A percentile compares a stretch with the other conserved stretches of the same genome.
Evolutionary conservation across 1,140 invertebrate species (phyloP).

Genomic region (Ceratitis capitata): DNA sequence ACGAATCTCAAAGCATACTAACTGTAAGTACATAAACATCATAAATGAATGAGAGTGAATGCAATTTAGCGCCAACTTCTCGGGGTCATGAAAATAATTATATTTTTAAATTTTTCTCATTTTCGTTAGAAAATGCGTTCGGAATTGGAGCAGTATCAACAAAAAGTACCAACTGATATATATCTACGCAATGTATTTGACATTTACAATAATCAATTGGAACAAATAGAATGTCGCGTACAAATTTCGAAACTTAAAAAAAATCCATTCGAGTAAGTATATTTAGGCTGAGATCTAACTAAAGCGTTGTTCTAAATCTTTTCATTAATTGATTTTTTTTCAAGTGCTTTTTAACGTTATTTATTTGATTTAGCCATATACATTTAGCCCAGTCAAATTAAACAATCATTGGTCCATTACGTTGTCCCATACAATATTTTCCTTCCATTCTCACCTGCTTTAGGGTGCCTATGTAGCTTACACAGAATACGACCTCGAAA

Average conservation of each 20-base stretch:
- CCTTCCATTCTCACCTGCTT: too few species aligned
- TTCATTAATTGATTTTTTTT: neutral
- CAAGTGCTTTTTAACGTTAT: neutral
- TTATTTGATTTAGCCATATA: too few species aligned
- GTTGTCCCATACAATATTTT: too few species aligned
- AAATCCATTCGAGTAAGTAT: slow-evolving; percentile 55
- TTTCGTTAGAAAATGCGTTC: slow-evolving; percentile 47
- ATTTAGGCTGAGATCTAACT: neutral
- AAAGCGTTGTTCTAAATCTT: neutral
- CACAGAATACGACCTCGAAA: too few species aligned
- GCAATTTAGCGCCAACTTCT: too few species aligned
- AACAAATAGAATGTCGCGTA: slow-evolving; percentile 49
- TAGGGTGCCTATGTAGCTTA: too few species aligned
- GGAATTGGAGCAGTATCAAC: neutral
- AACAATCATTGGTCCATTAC: too few species aligned
- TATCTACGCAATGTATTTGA: slow-evolving; percentile 45
- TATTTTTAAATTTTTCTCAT: neutral
- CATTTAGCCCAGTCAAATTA: too few species aligned
- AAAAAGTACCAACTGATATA: slow-evolving; percentile 43
- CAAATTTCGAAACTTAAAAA: slow-evolving; percentile 43
- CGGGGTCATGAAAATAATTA: too few species aligned
- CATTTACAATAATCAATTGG: slow-evolving; percentile 43
- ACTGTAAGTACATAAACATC: slow-evolving; percentile 46
- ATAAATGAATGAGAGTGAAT: neutral
- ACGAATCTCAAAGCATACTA: slow-evolving; percentile 48